Percentiles rank a stretch among this genome's conserved stretches.
phyloP scores from a whole-genome alignment of 2,797 vertebrate species.

The Taeniopygia guttata region DNA sequence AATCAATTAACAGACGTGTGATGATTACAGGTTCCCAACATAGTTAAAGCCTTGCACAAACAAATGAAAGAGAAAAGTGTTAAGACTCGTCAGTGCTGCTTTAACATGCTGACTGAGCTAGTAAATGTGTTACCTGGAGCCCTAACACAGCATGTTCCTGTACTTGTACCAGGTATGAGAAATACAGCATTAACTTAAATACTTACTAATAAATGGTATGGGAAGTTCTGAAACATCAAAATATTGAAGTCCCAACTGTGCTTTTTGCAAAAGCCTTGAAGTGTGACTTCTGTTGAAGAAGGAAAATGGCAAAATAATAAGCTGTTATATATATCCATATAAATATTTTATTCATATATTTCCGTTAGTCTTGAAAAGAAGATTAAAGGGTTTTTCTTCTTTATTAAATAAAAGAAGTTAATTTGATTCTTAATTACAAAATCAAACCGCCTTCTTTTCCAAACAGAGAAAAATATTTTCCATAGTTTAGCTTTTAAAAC shows the following conservation, averaged over 20 bases:
- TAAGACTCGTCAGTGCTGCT: conserved; percentile 98
- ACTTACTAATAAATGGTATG: neutral
- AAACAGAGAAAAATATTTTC: neutral
- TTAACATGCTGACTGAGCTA: conserved; percentile 98
- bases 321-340: neutral
- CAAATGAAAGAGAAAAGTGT: conserved; percentile 99
- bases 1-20: conserved; percentile 49
- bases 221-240: neutral
- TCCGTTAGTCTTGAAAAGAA: neutral
- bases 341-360: neutral
- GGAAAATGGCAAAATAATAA: neutral
- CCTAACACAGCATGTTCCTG: conserved; percentile 93
- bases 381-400: neutral
- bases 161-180: conserved; percentile 87
- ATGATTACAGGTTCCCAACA: conserved; percentile 91
- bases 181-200: neutral
- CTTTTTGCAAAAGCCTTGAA: neutral
- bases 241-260: neutral
- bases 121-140: conserved; percentile 96
- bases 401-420: neutral
- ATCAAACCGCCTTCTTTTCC: neutral
- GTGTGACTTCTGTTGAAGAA: neutral
- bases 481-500: neutral
- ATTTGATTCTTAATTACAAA: neutral
- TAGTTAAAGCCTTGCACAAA: conserved; percentile 97